Evolutionary conservation across 2,797 vertebrate genomes (phyloP).

Genomic region (Danionella dracula): DNA sequence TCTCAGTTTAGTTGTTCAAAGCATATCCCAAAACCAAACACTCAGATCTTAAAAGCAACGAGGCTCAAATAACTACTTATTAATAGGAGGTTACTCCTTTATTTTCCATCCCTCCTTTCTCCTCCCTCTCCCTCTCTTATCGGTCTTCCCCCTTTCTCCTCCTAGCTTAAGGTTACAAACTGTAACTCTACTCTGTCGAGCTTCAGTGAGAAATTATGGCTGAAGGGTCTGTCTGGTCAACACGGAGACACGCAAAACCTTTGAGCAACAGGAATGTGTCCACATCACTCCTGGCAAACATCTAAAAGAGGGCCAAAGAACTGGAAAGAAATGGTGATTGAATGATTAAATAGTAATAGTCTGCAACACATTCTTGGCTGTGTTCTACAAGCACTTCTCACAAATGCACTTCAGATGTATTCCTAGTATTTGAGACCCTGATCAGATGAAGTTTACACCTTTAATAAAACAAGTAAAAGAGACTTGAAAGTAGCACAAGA

Average conservation of each 20-base stretch:
- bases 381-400: too few species aligned
- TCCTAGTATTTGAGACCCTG: too few species aligned
- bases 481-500: constrained; percentile 22
- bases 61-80: constrained; percentile 62
- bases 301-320: too few species aligned
- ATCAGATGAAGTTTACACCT: too few species aligned
- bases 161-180: constrained; percentile 35
- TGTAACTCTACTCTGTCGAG: constrained; percentile 36
- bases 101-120: background rate
- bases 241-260: constrained; percentile 28
- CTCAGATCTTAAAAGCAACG: constrained; percentile 22
- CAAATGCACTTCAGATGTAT: too few species aligned
- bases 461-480: background rate
- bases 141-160: background rate
- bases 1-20: too few species aligned
- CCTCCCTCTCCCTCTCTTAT: background rate
- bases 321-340: too few species aligned
- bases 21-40: too few species aligned
- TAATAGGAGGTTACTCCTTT: constrained; percentile 44
- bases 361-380: too few species aligned
- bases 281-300: too few species aligned
- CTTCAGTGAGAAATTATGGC: constrained; percentile 11
- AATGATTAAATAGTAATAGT: too few species aligned
- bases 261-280: too few species aligned
- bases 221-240: background rate